Evolutionary conservation across 2,797 vertebrate species (phyloP).

Genomic region (Lacerta viridis): DNA sequence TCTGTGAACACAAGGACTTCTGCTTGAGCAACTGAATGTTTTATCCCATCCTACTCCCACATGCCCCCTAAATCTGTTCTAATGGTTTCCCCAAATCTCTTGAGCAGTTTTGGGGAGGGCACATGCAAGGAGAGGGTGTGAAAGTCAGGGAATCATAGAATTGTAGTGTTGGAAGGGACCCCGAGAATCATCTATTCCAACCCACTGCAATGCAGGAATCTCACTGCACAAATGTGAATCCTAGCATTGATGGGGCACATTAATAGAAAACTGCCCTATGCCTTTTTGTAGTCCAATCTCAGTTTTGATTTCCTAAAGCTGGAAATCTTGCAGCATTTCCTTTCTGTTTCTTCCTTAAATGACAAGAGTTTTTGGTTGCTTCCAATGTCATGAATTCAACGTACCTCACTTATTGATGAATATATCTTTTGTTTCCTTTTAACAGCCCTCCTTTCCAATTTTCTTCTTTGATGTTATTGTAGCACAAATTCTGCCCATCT

Average conservation of each 20-base stretch:
- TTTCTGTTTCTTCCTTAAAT: constrained; percentile 1
- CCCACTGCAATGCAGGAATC: too few relatives aligned
- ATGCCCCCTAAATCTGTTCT: background rate
- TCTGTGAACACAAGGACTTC: background rate
- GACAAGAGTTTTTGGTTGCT: background rate
- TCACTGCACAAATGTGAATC: too few relatives aligned
- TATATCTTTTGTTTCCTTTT: background rate
- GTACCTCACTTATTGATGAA: background rate
- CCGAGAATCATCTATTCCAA: too few relatives aligned
- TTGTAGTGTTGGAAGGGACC: too few relatives aligned
- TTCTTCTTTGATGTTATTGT: background rate
- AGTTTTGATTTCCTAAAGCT: background rate
- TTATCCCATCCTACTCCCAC: background rate
- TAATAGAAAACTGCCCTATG: too few relatives aligned
- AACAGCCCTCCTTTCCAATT: background rate
- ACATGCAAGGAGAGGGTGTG: too few relatives aligned
- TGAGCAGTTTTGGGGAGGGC: background rate
- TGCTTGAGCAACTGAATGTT: background rate
- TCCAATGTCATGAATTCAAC: background rate
- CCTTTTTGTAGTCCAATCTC: background rate
- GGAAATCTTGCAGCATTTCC: background rate
- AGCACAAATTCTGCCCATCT: background rate
- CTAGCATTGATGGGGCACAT: too few relatives aligned
- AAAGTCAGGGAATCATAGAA: too few relatives aligned
- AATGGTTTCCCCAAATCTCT: background rate